Evolutionary conservation across 2,113 vertebrate species (phyloP), one percentile per base, ranked within the genome.

Genomic region (Tachysurus fulvidraco): DNA sequence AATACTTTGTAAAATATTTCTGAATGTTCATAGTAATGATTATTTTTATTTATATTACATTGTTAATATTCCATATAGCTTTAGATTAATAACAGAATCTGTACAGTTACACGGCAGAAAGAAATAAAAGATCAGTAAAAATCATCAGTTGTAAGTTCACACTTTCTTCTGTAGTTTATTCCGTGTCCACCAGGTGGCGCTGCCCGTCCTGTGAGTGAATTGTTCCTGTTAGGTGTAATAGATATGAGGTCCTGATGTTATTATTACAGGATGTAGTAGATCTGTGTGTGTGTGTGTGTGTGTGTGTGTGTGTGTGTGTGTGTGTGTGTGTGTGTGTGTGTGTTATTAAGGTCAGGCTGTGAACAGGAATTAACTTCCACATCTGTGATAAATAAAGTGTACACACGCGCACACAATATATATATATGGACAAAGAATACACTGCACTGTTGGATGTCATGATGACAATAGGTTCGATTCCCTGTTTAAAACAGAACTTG

Each of bases 151-250:
- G 62, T 13, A 28, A 6, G n/a, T 0, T 30, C n/a, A 44, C 19
- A 41, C 69, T 44, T 23, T 25, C 44, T 17, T 54, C 21, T 81
- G 65, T 76, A 65, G 55, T 87, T 87, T 83, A 62, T 30, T 76
- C 44, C 46, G 6, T 52, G 50, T 69, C 19, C 89, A 84, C 87
- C 76, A 84, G 86, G 69, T 86, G 87, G 84, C 21, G 57, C 30
- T 21, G 78, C 69, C 41, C 62, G 77, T 60, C 16, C n/a, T 12
- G 60, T 44, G 50, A 28, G 12, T 52, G 7, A 25, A 17, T 55
- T 17, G 28, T 54, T 9, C 25, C n/a, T 14, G 36, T 23, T 46
- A 13, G 41, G 5, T 11, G 21, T 23, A 19, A 46, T 16, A 30
- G 19, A 3, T 11, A 2, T 9, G 5, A 11, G 71, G 41, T 46